Evolutionary conservation across 64 coral and sea anemone genomes (phyloP), one percentile per base, ranked within the genome.

Genomic region (Stylophora pistillata): DNA sequence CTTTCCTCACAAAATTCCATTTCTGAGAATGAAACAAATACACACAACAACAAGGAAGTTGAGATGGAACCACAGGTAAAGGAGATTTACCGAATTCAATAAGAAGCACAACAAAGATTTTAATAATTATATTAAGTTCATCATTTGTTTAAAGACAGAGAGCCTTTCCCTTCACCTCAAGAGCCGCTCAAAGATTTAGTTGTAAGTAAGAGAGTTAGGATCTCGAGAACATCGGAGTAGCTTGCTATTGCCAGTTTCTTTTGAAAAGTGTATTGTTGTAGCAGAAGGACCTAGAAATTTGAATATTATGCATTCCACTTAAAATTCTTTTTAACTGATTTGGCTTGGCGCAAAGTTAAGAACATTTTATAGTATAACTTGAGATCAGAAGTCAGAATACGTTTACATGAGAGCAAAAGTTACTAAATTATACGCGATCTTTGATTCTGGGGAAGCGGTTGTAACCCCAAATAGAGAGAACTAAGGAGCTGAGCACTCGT

Each of bases 331-430:
- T 47, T 47, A 47, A 47, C 7, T 47, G 37, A 47, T 47, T 68
- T 68, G 64, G 64, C 64, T n/a, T 68, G 11, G 21, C 64, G 21
- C 37, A 68, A 21, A 10, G 20, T 68, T 25, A 26, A 25, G 21
- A 18, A 60, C 54, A 79, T 66, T 69, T 84, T 9, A 84, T 34
- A 61, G 15, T 21, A 7, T n/a, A 9, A 69, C 33, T 5, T 15
- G 30, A 13, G 59, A 52, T n/a, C 4, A 59, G 3, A 27, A 10
- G 28, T 79, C 77, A 58, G 77, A 79, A 7, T 84, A 62, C 80
- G 80, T 84, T 84, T 21, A 84, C 80, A 84, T 69, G 80, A 69
- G 80, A 84, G 80, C 80, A 84, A 84, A 70, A 69, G 21, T 7
- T n/a, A n/a, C 21, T 25, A 37, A 76, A 76, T 76, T 76, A 33